Evolutionary conservation across 1,140 invertebrate genomes (phyloP).

Genomic region (Caenorhabditis inopinata): DNA sequence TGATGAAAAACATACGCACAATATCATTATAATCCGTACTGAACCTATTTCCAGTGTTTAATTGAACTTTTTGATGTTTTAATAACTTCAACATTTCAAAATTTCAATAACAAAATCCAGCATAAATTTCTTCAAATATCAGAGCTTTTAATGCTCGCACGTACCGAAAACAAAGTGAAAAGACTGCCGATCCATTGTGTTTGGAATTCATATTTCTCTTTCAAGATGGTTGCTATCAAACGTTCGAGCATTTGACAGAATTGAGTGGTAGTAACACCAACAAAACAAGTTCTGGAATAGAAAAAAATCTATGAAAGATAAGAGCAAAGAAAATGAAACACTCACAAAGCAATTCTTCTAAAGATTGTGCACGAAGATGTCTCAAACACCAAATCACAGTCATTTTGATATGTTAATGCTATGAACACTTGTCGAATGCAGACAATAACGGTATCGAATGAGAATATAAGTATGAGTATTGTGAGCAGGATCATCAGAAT

Average conservation of each 20-base stretch:
- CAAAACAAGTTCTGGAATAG: background rate
- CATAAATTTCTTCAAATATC: too few relatives aligned
- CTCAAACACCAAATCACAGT: background rate
- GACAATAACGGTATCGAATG: background rate
- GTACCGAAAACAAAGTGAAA: background rate
- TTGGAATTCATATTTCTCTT: constrained; percentile 11
- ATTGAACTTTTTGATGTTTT: too few relatives aligned
- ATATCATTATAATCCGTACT: too few relatives aligned
- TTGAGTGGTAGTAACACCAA: background rate
- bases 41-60: too few relatives aligned
- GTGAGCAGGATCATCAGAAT: constrained; percentile 5
- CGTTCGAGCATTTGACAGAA: background rate
- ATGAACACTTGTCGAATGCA: background rate
- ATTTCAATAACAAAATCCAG: background rate
- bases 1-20: too few relatives aligned
- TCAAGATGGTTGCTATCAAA: background rate
- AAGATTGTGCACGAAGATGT: background rate
- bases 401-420: background rate
- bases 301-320: background rate
- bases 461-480: background rate
- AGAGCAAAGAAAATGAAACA: background rate
- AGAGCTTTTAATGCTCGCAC: too few relatives aligned
- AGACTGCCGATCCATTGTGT: background rate
- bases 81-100: too few relatives aligned
- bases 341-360: background rate